Evolutionary conservation across 1,140 invertebrate species (phyloP), one percentile per base, ranked within the genome.

Genomic region (Drosophila albomicans): DNA sequence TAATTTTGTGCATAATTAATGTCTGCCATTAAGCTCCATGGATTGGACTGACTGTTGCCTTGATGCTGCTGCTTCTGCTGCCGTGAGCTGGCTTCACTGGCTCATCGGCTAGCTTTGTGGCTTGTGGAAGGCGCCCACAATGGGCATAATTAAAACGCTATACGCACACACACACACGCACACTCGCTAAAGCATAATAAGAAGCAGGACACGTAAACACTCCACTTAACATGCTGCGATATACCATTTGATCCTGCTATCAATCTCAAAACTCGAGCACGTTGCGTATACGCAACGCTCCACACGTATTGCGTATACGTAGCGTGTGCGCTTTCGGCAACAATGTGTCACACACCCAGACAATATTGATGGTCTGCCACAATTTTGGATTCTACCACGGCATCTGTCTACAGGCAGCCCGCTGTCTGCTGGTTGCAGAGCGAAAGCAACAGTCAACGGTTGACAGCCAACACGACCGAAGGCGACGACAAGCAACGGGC

Each of bases 231-330:
- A 79, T 81, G 78, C 81, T 73, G 78, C 67, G 78, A 79, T 79
- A 89, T 89, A 85, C 69, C 81, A 88, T 88, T 88, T 89, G 85
- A 89, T 89, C 78, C 85, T 66, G 81, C 72, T 71, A 89, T 89
- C 85, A 87, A 88, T 88, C 86, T 89, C 58, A 58, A 66, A 81
- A 76, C 52, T 56, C 38, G 71, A 75, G 52, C 52, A 69, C 59
- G 52, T 51, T 66, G 54, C 75, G 69, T 67, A 77, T 77, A 73
- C 63, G 75, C 63, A 67, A 16, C 58, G 48, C 7, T 57, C 25
- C 10, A 32, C 35, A 11, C 30, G 62, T 25, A 25, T 88, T 88
- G 41, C 63, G 73, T 84, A 84, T 81, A 84, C 74, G 72, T 65
- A 75, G 48, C 57, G 66, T 81, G 67, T 25, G 48, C 57, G 76